A percentile compares a stretch with the other conserved stretches of the same genome.
Evolutionary conservation across 2,797 vertebrate species (phyloP).

Genomic region (Smutsia temminckii): DNA sequence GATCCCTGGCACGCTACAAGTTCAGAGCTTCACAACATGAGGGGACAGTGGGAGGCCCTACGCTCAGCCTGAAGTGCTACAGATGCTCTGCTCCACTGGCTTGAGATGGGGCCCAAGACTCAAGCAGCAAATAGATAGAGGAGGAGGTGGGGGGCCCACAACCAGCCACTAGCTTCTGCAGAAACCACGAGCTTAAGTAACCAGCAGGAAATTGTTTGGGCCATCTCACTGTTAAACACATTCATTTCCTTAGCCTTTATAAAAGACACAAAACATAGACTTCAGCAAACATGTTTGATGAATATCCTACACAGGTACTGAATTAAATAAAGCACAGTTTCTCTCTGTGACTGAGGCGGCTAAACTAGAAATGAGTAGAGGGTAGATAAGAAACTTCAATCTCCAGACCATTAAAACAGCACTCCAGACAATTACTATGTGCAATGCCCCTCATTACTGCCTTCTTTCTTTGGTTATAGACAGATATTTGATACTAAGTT

Average conservation of each 20-base stretch:
- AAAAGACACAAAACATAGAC: not conserved
- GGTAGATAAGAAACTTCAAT: not conserved
- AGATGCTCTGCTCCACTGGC: not conserved
- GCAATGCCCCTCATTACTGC: not conserved
- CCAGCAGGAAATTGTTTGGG: not conserved
- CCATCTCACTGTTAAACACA: not conserved
- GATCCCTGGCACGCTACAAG: not conserved
- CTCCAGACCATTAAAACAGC: not conserved
- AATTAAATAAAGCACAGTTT: conserved; percentile 16
- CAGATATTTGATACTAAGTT: not conserved
- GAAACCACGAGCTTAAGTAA: not conserved
- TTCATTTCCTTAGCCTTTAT: not conserved
- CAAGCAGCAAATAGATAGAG: too few relatives aligned
- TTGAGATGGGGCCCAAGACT: not conserved
- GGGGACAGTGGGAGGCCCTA: not conserved
- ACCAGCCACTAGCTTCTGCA: not conserved
- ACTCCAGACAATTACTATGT: not conserved
- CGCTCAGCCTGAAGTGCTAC: not conserved
- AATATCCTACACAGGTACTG: not conserved
- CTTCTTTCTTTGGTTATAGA: not conserved
- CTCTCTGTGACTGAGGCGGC: not conserved
- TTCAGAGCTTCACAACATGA: not conserved
- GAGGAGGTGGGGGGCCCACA: not conserved
- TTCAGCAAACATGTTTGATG: not conserved
- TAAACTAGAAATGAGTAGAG: not conserved